A percentile compares a stretch with the other conserved stretches of the same genome.
Evolutionary conservation across 2,113 vertebrate genomes (phyloP).

Genomic region (Gambusia affinis): DNA sequence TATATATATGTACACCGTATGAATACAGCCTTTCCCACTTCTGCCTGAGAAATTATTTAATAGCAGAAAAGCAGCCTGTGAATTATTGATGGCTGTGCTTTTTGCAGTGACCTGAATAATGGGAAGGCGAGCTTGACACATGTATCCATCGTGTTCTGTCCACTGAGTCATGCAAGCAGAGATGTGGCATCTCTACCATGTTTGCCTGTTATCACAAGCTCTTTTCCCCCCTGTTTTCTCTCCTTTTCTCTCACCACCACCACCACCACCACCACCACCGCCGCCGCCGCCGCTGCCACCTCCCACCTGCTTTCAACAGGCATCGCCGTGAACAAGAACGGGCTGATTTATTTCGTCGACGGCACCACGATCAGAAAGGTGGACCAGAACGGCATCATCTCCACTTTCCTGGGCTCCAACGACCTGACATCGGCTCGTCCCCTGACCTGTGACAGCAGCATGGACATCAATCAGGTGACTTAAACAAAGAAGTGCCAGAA

Average conservation of each 20-base stretch:
- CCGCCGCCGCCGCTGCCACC: not conserved
- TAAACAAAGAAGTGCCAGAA: not conserved
- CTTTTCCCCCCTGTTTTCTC: not conserved
- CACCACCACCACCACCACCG: not conserved
- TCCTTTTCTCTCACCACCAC: not conserved
- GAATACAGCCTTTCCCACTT: constrained; percentile 79
- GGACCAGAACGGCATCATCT: constrained; percentile 96
- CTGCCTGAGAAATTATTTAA: constrained; percentile 80
- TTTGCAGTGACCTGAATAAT: constrained; percentile 85
- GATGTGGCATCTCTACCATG: constrained; percentile 50
- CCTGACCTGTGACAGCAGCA: constrained; percentile 94
- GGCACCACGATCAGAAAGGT: constrained; percentile 97
- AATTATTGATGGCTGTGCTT: constrained; percentile 81
- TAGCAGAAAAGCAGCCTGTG: constrained; percentile 75
- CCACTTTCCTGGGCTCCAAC: constrained; percentile 94
- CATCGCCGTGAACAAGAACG: constrained; percentile 93
- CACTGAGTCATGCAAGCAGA: constrained; percentile 68
- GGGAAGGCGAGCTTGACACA: constrained; percentile 80
- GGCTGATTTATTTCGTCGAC: constrained; percentile 97
- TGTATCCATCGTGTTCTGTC: constrained; percentile 76
- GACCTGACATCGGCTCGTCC: constrained; percentile 95
- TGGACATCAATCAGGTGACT: constrained; percentile 96
- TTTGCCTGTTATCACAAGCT: constrained; percentile 41
- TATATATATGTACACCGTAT: constrained; percentile 43
- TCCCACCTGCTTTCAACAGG: constrained; percentile 78